Conservation (phyloP, 2,888 invertebrate genomes). For the Perizoma affinitatum region DNA sequence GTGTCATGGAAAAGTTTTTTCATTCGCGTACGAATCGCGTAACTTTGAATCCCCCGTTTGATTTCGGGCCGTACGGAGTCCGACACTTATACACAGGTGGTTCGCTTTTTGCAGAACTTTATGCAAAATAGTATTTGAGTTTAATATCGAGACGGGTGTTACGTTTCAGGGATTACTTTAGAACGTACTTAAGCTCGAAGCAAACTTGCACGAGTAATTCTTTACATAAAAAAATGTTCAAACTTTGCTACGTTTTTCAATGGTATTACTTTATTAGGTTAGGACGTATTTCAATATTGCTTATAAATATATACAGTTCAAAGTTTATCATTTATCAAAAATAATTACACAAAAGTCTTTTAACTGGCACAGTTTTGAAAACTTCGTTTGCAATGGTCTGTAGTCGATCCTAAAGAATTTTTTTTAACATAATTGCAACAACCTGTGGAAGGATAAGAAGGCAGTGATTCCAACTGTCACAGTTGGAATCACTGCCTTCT, state of each 20-base stretch:
- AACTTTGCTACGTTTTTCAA: conserved; percentile 15
- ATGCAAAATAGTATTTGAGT: conserved; percentile 59
- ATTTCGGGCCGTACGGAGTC: conserved; percentile 49
- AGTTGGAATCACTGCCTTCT: too few species aligned
- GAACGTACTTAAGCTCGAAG: conserved; percentile 38
- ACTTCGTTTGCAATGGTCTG: too few species aligned
- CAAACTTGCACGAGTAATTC: conserved; percentile 40
- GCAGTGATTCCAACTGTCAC: conserved; percentile 29
- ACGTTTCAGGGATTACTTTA: conserved; percentile 52
- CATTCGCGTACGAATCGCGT: conserved; percentile 54
- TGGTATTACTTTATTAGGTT: conserved; percentile 11
- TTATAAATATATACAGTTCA: too few species aligned
- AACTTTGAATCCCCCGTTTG: conserved; percentile 55
- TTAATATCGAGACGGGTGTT: conserved; percentile 53
- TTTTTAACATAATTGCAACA: conserved; percentile 6
- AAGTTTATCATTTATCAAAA: too few species aligned
- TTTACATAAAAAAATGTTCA: conserved; percentile 45
- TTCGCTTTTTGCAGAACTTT: conserved; percentile 58
- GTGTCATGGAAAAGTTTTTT: conserved; percentile 60
- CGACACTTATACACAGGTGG: conserved; percentile 56
- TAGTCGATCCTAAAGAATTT: too few species aligned
- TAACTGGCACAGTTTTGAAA: background rate
- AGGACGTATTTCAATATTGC: background rate
- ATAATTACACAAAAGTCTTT: background rate
- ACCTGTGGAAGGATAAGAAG: conserved; percentile 8